Conservation (phyloP, 2,888 invertebrate species). For the Cheilosia soror region DNA sequence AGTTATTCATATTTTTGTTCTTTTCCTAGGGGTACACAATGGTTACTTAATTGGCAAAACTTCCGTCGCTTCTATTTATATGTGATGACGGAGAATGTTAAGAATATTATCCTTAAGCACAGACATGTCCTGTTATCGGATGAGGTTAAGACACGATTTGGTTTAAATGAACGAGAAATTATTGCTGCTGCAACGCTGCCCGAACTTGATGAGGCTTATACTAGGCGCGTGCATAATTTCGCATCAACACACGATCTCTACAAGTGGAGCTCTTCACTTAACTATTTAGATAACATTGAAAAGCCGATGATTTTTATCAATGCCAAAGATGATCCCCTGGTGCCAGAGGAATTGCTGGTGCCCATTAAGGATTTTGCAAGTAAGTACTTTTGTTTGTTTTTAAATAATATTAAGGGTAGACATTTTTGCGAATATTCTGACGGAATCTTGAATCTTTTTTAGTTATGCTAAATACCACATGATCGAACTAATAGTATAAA, state of each 20-base stretch:
- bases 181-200: constrained; percentile 94
- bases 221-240: constrained; percentile 91
- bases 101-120: constrained; percentile 93
- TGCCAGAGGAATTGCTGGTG: constrained; percentile 90
- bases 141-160: constrained; percentile 88
- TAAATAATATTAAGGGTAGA: no score
- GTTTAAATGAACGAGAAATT: constrained; percentile 91
- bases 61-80: constrained; percentile 95
- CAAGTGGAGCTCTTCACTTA: constrained; percentile 92
- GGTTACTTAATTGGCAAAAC: constrained; percentile 94
- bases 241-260: constrained; percentile 91
- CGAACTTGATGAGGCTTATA: constrained; percentile 95
- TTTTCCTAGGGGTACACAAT: constrained; percentile 89
- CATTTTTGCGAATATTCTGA: no score
- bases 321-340: constrained; percentile 95
- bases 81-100: constrained; percentile 96
- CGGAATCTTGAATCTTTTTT: no score
- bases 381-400: constrained; percentile 84
- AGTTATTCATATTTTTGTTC: not conserved
- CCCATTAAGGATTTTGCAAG: constrained; percentile 90
- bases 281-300: constrained; percentile 90
- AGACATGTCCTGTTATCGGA: constrained; percentile 90
- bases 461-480: not conserved
- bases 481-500: no score
- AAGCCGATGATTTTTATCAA: constrained; percentile 96